A percentile compares a stretch with the other conserved stretches of the same genome.
These are phyloP conservation scores for Homalodisca vitripennis DNA, from an alignment of 1,140 invertebrate genomes.

Conservation along the genomic window DNA sequence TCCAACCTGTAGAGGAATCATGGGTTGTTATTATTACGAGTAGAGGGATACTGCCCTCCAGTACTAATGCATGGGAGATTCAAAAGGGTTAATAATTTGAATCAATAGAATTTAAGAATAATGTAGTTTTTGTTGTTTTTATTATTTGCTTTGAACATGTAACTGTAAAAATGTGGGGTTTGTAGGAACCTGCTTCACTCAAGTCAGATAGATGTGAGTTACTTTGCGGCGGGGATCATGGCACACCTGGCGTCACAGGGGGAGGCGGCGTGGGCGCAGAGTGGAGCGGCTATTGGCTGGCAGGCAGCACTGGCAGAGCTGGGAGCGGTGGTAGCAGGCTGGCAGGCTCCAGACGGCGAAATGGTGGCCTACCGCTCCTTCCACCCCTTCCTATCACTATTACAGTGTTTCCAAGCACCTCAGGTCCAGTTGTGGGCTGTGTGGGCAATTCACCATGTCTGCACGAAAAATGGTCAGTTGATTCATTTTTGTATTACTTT, in stretches of 20 bases:
- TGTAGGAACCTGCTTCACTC: slow-evolving; percentile 58
- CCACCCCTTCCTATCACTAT: slow-evolving; percentile 71
- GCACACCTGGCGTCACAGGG: slow-evolving; percentile 69
- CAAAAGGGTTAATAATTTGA: too few relatives aligned
- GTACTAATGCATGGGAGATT: too few relatives aligned
- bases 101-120: too few relatives aligned
- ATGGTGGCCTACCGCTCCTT: slow-evolving; percentile 86
- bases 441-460: slow-evolving; percentile 83
- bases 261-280: slow-evolving; percentile 49
- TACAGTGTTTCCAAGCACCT: slow-evolving; percentile 58
- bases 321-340: slow-evolving; percentile 60
- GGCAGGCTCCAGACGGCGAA: slow-evolving; percentile 72
- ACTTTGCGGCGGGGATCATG: slow-evolving; percentile 80
- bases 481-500: slow-evolving; percentile 28
- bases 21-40: too few relatives aligned
- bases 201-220: slow-evolving; percentile 74
- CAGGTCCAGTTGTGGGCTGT: slow-evolving; percentile 79
- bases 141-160: too few relatives aligned
- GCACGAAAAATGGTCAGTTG: slow-evolving; percentile 68
- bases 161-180: too few relatives aligned
- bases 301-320: slow-evolving; percentile 58
- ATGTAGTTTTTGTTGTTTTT: too few relatives aligned
- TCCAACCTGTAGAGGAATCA: too few relatives aligned
- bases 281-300: slow-evolving; percentile 44
- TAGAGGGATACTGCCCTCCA: too few relatives aligned